Percentiles rank a stretch among this genome's conserved stretches.
Conservation (phyloP, 2,113 vertebrate species). For the Osmerus eperlanus region DNA sequence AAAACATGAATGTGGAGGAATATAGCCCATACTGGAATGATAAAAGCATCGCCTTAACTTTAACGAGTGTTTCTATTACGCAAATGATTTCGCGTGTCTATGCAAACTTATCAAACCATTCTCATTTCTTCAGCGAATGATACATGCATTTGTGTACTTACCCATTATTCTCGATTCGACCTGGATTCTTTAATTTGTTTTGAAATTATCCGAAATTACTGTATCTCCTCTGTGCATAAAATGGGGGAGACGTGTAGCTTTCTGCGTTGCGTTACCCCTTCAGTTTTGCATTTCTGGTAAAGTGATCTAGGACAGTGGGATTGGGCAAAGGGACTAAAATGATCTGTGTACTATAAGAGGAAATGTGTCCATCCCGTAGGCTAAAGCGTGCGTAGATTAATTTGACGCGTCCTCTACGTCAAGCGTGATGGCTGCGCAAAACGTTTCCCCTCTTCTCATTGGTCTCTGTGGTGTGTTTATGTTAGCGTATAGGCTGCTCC, state of each 20-base stretch:
- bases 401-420: slow-evolving; percentile 78
- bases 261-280: slow-evolving; percentile 12
- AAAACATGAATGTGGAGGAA: not conserved
- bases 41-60: not conserved
- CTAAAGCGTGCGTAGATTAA: slow-evolving; percentile 62
- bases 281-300: slow-evolving; percentile 24
- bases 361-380: slow-evolving; percentile 64
- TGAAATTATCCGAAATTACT: slow-evolving; percentile 28
- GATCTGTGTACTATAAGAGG: slow-evolving; percentile 65
- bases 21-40: not conserved
- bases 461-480: slow-evolving; percentile 55
- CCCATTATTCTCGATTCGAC: slow-evolving; percentile 34
- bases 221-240: slow-evolving; percentile 5
- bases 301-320: slow-evolving; percentile 46
- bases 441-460: slow-evolving; percentile 67
- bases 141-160: slow-evolving; percentile 26
- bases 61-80: not conserved
- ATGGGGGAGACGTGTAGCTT: not conserved
- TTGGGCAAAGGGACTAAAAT: slow-evolving; percentile 46
- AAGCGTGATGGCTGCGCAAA: slow-evolving; percentile 68
- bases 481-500: slow-evolving; percentile 28
- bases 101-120: slow-evolving; percentile 20
- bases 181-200: slow-evolving; percentile 24
- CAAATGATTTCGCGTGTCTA: not conserved
- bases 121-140: slow-evolving; percentile 17